Conservation (phyloP, 2,113 vertebrate species). For the Amphilophus citrinellus region DNA sequence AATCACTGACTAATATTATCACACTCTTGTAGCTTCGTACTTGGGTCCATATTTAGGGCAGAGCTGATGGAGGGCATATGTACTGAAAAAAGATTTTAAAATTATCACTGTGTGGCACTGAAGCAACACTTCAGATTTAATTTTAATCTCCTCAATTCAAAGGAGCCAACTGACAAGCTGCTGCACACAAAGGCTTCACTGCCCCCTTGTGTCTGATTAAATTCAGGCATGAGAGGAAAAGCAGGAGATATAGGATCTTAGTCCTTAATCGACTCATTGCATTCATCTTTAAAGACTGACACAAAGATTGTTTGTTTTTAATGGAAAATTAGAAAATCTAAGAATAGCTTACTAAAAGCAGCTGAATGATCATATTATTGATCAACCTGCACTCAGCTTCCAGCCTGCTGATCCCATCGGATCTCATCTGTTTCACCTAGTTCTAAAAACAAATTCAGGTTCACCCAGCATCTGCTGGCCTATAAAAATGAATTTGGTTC, state of each 20-base stretch:
- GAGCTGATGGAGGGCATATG: slow-evolving; percentile 58
- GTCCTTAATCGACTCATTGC: neutral
- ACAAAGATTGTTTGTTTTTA: neutral
- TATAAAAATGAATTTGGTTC: neutral
- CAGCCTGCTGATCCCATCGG: neutral
- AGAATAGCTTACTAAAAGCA: neutral
- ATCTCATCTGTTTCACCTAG: too few relatives aligned
- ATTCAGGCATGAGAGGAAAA: neutral
- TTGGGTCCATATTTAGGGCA: slow-evolving; percentile 57
- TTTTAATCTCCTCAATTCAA: slow-evolving; percentile 55
- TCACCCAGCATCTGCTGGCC: neutral
- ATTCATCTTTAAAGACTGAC: neutral
- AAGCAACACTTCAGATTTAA: slow-evolving; percentile 67
- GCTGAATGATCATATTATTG: neutral
- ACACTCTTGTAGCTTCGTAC: slow-evolving; percentile 45
- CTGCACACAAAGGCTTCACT: slow-evolving; percentile 46
- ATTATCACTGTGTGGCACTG: slow-evolving; percentile 46
- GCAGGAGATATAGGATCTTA: neutral
- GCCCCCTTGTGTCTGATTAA: slow-evolving; percentile 58
- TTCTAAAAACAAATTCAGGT: neutral
- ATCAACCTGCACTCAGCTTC: neutral
- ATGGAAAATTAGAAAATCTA: neutral
- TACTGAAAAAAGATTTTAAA: slow-evolving; percentile 57
- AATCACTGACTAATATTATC: slow-evolving; percentile 67
- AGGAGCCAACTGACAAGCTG: slow-evolving; percentile 28